A percentile compares a stretch with the other conserved stretches of the same genome.
Evolutionary conservation across 37 sponge, comb jelly and placozoan genomes (phyloP).

Genomic region (Petrosia ficiformis): DNA sequence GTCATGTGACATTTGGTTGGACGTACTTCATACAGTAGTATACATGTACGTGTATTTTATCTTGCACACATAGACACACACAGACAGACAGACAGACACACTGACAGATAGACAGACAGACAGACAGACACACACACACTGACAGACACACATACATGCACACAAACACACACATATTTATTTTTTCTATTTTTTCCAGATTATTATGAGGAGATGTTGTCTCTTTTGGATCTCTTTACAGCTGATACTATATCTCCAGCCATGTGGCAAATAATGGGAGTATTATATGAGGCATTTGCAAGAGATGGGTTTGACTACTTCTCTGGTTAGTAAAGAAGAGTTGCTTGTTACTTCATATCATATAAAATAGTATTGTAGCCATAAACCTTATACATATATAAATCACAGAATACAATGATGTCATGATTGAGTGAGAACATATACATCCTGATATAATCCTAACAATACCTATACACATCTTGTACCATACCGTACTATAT

Average conservation of each 20-base stretch:
- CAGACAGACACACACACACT: no score
- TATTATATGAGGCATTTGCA: conserved; percentile 78
- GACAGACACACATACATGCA: no score
- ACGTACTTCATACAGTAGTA: not conserved
- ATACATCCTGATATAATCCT: no score
- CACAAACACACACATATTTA: not conserved
- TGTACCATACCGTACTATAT: not conserved
- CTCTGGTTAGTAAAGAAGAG: conserved; percentile 51
- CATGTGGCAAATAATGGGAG: conserved; percentile 79
- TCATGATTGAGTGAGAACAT: no score
- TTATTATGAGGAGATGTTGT: conserved; percentile 93
- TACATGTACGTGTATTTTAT: conserved; percentile 4
- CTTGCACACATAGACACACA: not conserved
- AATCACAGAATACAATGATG: no score
- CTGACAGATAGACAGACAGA: no score
- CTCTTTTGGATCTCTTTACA: conserved; percentile 70
- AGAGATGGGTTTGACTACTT: conserved; percentile 91
- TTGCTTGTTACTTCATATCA: not conserved
- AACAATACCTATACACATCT: no score
- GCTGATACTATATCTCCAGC: conserved; percentile 56
- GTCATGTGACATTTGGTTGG: not conserved
- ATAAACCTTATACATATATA: no score
- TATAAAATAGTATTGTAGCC: not conserved
- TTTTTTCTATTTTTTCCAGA: conserved; percentile 35
- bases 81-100: no score